phyloP scores from a whole-genome alignment of 2,888 invertebrate genomes.

The Hydroisotoma schaefferi region DNA sequence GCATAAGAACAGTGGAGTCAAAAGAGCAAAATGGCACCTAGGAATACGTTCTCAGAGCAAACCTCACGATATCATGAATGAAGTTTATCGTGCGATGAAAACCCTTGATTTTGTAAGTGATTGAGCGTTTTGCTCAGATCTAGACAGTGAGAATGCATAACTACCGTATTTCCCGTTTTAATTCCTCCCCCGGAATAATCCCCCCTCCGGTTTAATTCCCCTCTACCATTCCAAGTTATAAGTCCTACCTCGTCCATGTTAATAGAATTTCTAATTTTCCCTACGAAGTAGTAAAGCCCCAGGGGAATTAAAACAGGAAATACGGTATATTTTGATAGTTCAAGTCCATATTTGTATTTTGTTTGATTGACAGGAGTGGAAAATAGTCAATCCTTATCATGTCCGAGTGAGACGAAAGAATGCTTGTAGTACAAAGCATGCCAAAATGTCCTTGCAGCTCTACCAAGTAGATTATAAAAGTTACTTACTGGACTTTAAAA shows the following conservation, averaged over 20 bases:
- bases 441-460: slow-evolving; percentile 96
- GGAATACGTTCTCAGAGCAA: slow-evolving; percentile 98
- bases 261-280: no score
- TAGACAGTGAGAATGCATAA: no score
- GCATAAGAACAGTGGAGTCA: slow-evolving; percentile 64
- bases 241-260: no score
- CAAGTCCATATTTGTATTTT: background rate
- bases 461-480: slow-evolving; percentile 99
- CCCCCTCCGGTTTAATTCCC: no score
- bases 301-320: no score
- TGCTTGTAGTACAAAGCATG: slow-evolving; percentile 73
- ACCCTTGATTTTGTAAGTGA: slow-evolving; percentile 78
- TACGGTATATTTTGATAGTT: background rate
- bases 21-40: slow-evolving; percentile 97
- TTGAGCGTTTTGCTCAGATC: background rate
- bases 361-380: slow-evolving; percentile 73
- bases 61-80: slow-evolving; percentile 99
- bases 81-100: slow-evolving; percentile 99
- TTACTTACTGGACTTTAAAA: slow-evolving; percentile 96
- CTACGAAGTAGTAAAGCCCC: no score
- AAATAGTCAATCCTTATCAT: slow-evolving; percentile 93
- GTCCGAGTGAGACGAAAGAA: slow-evolving; percentile 91
- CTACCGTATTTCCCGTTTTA: no score
- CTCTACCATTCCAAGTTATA: no score
- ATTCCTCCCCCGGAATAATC: no score